Evolutionary conservation across 2,113 vertebrate species (phyloP).

Genomic region (Thunnus thynnus): DNA sequence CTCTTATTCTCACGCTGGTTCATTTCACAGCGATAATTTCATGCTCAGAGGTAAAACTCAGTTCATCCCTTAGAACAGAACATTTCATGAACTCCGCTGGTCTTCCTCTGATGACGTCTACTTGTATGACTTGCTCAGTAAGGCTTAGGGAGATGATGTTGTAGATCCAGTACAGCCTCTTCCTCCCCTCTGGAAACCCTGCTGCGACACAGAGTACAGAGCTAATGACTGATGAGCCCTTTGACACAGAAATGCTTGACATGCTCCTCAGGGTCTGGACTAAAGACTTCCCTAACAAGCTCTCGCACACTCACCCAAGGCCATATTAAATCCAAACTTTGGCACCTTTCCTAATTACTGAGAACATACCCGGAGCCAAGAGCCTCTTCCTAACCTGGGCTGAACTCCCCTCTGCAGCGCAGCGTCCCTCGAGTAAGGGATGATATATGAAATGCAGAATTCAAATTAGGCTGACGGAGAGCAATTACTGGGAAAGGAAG

Average conservation of each 20-base stretch:
- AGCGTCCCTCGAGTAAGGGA: constrained; percentile 72
- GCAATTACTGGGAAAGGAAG: constrained; percentile 76
- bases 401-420: constrained; percentile 73
- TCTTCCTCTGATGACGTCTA: constrained; percentile 45
- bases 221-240: constrained; percentile 83
- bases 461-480: constrained; percentile 81
- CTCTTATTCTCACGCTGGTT: background rate
- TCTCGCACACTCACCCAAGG: constrained; percentile 71
- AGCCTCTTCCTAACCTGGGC: constrained; percentile 74
- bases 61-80: constrained; percentile 35
- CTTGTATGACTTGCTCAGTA: constrained; percentile 33
- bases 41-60: constrained; percentile 31
- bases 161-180: constrained; percentile 43
- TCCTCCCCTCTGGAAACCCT: constrained; percentile 55
- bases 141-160: constrained; percentile 62
- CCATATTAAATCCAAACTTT: constrained; percentile 83
- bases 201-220: constrained; percentile 59
- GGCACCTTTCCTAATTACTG: constrained; percentile 84
- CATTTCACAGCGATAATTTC: constrained; percentile 41
- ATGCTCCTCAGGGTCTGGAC: constrained; percentile 76
- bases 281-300: constrained; percentile 84
- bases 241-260: constrained; percentile 81
- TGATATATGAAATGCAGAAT: constrained; percentile 84
- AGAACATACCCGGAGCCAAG: constrained; percentile 76
- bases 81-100: constrained; percentile 20